Evolutionary conservation across 2,888 invertebrate genomes (phyloP), one percentile per base, ranked within the genome.

Genomic region (Mesorhabditis sp.): DNA sequence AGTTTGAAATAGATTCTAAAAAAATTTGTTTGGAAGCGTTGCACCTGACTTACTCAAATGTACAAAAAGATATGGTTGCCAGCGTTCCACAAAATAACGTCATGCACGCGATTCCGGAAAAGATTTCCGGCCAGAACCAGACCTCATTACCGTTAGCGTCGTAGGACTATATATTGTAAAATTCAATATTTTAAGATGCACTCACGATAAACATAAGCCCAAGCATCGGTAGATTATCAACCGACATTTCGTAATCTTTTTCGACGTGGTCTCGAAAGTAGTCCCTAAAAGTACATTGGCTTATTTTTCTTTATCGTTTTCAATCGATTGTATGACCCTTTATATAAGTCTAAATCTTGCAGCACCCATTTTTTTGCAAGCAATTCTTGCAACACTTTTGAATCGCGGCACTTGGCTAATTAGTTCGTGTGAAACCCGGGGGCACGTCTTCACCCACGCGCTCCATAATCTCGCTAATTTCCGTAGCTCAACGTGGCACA

Each of bases 201-300:
- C 58, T 50, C n/a, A 50, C 58, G 10, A 50, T n/a, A 50, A 50
- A 50, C 10, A 50, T 10, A 10, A 50, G 58, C 1, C 58, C 58
- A 10, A 50, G n/a, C 58, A 50, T 50, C 10, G 58, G 58, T n/a
- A 50, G n/a, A 13, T n/a, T n/a, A 50, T 50, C 58, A 10, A 50
- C 58, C 58, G 58, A 50, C 58, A 50, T n/a, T 50, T n/a, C 58
- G 58, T 50, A 50, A 50, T 50, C 58, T 50, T 50, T 50, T n/a
- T 13, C n/a, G 10, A 50, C n/a, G 7, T 10, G n/a, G 2, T 50
- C 58, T 10, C 58, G 58, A 2, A 50, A 50, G n/a, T 50, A 50
- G n/a, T 50, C 58, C 58, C 58, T 50, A 2, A 50, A 50, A n/a
- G 2, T 0, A 50, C 7, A 50, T n/a, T 50, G n/a, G 58, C 1